Evolutionary conservation across 2,797 vertebrate genomes (phyloP), one percentile per base, ranked within the genome.

Genomic region (Danio aesculapii): DNA sequence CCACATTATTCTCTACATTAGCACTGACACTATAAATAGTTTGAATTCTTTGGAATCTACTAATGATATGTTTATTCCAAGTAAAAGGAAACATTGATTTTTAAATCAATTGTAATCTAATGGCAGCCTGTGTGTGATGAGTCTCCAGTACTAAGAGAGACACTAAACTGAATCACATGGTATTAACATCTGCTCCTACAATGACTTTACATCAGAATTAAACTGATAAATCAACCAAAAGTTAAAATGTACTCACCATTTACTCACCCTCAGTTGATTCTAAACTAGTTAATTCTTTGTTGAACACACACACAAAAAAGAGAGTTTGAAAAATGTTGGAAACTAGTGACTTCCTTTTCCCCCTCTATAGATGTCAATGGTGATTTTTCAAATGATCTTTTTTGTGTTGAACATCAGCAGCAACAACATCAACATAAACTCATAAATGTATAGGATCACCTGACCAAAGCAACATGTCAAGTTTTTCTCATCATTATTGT

Each of bases 111-210:
- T 63, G 39, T 46, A 73, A 57, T 58, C 61, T 73, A 80, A 80
- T 73, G 69, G 52, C 6, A 19, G 69, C 19, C 11, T 73, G 69
- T 53, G 67, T 73, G 41, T 57, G 8, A 19, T 70, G 63, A 63
- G 59, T 73, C 69, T 66, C 50, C 43, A 57, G 69, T 73, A 30
- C 57, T 73, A 50, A 55, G 68, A 67, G 75, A 64, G 11, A 71
- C 30, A 30, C 59, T 49, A 11, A 13, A 72, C 62, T 74, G 57
- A 83, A 62, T 66, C 67, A 49, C 13, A 21, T 58, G 62, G 13
- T 74, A 50, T 71, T 70, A 82, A 81, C 76, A 69, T 73, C 68
- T 66, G 68, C 81, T 67, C 21, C 52, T 74, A 69, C 2, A 30
- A 75, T 76, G 14, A 50, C 55, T 57, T 82, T 76, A 74, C 12